phyloP scores from a whole-genome alignment of 2,113 vertebrate species.

The Cyprinodon tularosa region DNA sequence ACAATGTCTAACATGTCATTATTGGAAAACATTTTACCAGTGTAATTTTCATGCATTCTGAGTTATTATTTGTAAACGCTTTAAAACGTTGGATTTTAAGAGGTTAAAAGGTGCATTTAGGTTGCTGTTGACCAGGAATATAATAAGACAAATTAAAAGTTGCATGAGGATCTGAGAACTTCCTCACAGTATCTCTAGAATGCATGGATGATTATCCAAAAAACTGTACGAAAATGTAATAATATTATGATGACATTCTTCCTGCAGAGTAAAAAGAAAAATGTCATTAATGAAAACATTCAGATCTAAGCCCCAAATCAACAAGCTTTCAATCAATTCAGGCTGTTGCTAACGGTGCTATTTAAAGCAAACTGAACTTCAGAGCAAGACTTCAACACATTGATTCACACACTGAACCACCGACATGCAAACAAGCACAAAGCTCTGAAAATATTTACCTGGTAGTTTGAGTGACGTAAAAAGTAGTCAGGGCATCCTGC shows the following conservation, averaged over 20 bases:
- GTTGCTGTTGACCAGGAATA: not conserved
- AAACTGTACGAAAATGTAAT: not conserved
- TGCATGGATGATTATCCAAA: not conserved
- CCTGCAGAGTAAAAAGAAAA: not conserved
- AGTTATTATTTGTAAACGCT: too few species aligned
- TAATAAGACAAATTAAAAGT: not conserved
- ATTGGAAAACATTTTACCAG: too few species aligned
- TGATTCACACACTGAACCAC: not conserved
- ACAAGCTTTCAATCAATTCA: not conserved
- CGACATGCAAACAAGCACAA: not conserved
- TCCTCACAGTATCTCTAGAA: not conserved
- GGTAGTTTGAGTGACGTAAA: slow-evolving; percentile 84
- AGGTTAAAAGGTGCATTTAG: not conserved
- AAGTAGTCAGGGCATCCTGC: slow-evolving; percentile 91
- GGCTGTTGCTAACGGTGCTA: not conserved
- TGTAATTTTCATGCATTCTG: too few species aligned
- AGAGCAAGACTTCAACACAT: not conserved
- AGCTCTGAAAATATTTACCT: slow-evolving; percentile 65
- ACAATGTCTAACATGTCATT: too few species aligned
- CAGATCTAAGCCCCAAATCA: not conserved
- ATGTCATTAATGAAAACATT: not conserved
- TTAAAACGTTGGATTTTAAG: not conserved
- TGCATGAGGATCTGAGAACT: not conserved
- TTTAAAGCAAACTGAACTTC: not conserved
- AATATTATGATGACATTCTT: not conserved